Evolutionary conservation across 2,797 vertebrate genomes (phyloP), one percentile per base, ranked within the genome.

Genomic region (Taeniopygia guttata): DNA sequence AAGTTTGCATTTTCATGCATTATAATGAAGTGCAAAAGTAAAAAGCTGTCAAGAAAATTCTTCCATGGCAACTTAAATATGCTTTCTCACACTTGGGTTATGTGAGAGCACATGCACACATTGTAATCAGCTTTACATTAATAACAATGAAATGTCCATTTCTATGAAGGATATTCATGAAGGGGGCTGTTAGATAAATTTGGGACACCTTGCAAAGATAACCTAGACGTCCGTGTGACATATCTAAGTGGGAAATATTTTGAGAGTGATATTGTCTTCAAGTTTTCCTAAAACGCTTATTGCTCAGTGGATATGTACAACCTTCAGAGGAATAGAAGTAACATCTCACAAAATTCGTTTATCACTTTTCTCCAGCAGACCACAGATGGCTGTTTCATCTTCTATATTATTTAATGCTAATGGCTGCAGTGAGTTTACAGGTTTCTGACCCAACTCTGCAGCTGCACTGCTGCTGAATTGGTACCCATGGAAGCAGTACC

Each of bases 41-140:
- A 86, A 94, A 88, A 69, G n/a, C 58, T 90, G 79, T 94, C 79
- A 94, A 94, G 84, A 92, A 73, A 93, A 92, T 79, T 94, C 45
- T 93, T 91, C 48, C 46, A 63, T 58, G 45, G 66, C 45, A 62
- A 90, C n/a, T 88, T 83, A 86, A 93, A 85, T 86, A 91, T 54
- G 60, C 70, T 87, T 92, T 36, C 66, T 51, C 70, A 43, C 29
- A 49, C 43, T 75, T 67, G 86, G 52, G 68, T 93, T 73, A 75
- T 52, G 56, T 63, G 54, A 93, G 48, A 87, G 29, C 52, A 85
- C 75, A 58, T 22, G 66, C 48, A 86, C 38, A 70, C 27, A 16
- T 58, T 64, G 9, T 62, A 93, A 82, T 74, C 90, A 91, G 77
- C 59, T 94, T 91, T 84, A 68, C 30, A 48, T 58, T 78, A 49